Conservation (phyloP, 2,888 invertebrate species). For the Atethmia centrago region DNA sequence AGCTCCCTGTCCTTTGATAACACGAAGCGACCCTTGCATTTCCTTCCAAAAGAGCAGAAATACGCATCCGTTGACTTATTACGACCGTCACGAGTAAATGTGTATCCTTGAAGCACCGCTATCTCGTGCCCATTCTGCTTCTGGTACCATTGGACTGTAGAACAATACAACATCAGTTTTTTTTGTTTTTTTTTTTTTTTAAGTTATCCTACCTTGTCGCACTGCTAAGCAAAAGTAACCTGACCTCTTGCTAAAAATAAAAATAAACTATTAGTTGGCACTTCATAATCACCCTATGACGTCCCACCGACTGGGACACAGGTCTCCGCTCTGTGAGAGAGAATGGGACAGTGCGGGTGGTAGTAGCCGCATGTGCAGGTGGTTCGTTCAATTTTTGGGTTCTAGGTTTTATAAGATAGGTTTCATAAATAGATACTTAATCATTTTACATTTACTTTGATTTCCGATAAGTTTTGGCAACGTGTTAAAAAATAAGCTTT, state of each 20-base stretch:
- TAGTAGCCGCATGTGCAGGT: no score
- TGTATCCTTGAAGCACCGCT: background rate
- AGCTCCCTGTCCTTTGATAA: conserved; percentile 19
- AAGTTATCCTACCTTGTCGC: no score
- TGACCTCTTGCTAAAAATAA: background rate
- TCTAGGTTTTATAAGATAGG: no score
- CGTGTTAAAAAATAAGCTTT: background rate
- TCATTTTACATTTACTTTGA: no score
- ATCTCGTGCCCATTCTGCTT: background rate
- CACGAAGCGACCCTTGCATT: conserved; percentile 33
- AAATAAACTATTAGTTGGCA: background rate
- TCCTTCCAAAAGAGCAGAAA: conserved; percentile 28
- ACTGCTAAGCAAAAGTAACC: background rate
- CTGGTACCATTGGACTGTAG: background rate
- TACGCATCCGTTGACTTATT: conserved; percentile 26
- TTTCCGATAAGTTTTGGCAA: background rate
- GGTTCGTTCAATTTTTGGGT: no score
- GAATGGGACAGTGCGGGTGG: no score
- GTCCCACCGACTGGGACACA: no score
- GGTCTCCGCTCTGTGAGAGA: no score
- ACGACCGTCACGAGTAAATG: background rate
- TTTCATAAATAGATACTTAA: background rate
- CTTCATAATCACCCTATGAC: no score
- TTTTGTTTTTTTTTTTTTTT: no score
- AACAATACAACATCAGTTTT: no score